Base-by-base conservation (phyloP, 1,140 invertebrate genomes). In the Cotesia vestalis region DNA sequence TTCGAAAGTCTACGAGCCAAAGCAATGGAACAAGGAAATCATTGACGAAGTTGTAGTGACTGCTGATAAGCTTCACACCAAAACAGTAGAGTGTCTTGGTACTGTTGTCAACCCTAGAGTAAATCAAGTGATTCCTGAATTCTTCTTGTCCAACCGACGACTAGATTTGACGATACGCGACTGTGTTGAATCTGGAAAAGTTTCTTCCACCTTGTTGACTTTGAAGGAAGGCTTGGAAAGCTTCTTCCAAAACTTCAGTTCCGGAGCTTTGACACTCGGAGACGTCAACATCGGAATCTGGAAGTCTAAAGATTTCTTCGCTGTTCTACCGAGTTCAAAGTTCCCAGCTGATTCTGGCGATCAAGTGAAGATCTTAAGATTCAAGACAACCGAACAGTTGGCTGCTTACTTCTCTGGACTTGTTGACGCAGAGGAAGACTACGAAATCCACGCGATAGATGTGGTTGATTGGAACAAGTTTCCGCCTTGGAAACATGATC, bases 121-220 rank as follows among this genome's bases (percentile, higher is more conserved):
- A 4, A 80, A 81, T 40, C 79, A 84, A 34, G 78, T 86, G 17
- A 78, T 83, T 2, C 80, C 66, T 4, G 83, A 85, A 64, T 83
- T 86, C 35, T 83, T 84, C 52, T 57, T 86, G 1, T 79, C 83
- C 0, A 78, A 78, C 57, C 77, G 82, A 4, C 76, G 80, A 14
- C 82, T 86, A 12, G 73, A 78, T 63, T 62, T 85, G 9, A 78
- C 69, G 0, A 70, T 86, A 4, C 78, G 77, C 4, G 85, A 86
- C 40, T 85, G 85, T n/a, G 78, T 84, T 4, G 38, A 84, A 61
- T 77, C 77, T 14, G 85, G 85, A 0, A 78, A 76, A 38, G 1
- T 86, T 3, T 66, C 9, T 0, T 75, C 76, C 0, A 79, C 78
- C n/a, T 53, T 83, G 20, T 78, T 80, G 9, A 74, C 78, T 69